Conservation (phyloP, 2,113 vertebrate species). For the Synodontis membranacea region DNA sequence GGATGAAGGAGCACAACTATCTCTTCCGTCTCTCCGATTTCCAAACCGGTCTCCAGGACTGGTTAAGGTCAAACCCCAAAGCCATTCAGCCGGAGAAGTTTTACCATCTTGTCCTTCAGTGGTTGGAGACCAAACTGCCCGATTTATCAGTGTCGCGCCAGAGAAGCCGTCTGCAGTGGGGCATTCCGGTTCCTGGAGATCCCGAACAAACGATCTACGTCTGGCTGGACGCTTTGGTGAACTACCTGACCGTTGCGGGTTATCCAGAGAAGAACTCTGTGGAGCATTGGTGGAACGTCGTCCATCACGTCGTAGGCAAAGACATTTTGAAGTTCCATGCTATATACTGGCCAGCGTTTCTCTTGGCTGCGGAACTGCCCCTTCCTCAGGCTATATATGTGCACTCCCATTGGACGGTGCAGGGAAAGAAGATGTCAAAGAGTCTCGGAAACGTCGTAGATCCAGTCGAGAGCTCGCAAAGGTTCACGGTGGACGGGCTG, state of each 20-base stretch:
- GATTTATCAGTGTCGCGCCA: conserved; percentile 91
- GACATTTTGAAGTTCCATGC: conserved; percentile 96
- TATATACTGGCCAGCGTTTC: conserved; percentile 93
- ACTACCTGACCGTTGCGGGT: conserved; percentile 86
- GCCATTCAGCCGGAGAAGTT: conserved; percentile 80
- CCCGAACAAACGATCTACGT: conserved; percentile 88
- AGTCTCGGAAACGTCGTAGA: conserved; percentile 91
- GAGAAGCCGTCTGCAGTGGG: conserved; percentile 86
- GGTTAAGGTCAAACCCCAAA: conserved; percentile 76
- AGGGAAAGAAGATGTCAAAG: conserved; percentile 96
- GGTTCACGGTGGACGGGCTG: conserved; percentile 84
- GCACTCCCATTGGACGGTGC: conserved; percentile 94
- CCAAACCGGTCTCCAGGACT: conserved; percentile 72
- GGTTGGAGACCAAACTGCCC: conserved; percentile 84
- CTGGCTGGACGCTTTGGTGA: conserved; percentile 94
- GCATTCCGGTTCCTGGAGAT: conserved; percentile 87
- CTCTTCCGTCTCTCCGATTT: conserved; percentile 89
- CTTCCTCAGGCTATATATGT: conserved; percentile 82
- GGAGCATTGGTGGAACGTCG: conserved; percentile 77
- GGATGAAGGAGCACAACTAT: conserved; percentile 95
- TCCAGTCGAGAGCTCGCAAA: conserved; percentile 70
- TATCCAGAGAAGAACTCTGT: conserved; percentile 79
- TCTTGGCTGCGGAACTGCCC: conserved; percentile 81
- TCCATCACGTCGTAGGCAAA: conserved; percentile 86
- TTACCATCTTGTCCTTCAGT: conserved; percentile 72